Base-by-base conservation (phyloP, 92 coral and sea anemone species). In the Umimayanthus kanabou region DNA sequence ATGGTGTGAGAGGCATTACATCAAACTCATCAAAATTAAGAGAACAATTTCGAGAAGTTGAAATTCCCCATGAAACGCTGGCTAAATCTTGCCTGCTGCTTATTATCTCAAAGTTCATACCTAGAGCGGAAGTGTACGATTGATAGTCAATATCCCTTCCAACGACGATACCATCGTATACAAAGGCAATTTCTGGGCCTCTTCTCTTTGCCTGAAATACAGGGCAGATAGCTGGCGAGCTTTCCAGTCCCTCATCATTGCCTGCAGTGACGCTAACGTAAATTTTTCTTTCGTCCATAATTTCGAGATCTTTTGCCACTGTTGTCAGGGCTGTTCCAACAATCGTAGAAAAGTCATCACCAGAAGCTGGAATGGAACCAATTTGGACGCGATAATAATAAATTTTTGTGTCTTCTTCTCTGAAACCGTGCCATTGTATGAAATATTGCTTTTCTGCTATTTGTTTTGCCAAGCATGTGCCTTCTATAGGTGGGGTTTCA, bases 351-450 rank as follows among this genome's bases (percentile, higher is more conserved):
- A 82, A 92, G 76, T 95, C 95, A 82, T 94, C 96, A 4, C 92
- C 95, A 13, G 95, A 95, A 4, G 93, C 96, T n/a, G 50, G 13
- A 42, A 92, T 90, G 1, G 95, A 92, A 50, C 98, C 98, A 5
- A 95, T 92, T 20, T 47, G 84, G 28, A 95, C 95, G 67, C 87
- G 79, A 78, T 95, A 95, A 45, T 86, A 29, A 47, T 80, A 85
- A 74, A 95, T 95, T 22, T 72, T 76, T 10, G 95, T 93, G 77
- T 95, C 94, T 49, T 95, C 98, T 58, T 82, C n/a, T n/a, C n/a
- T 85, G 57, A 95, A 95, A 9, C 96, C 95, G 65, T 92, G 88
- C 98, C 98, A 95, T 80, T 93, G 93, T 6, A 92, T 90, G 57
- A 92, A 92, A 82, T 95, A 95, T 20, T 87, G 80, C 39, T 88